Base-by-base conservation (phyloP, 1,140 invertebrate species). In the Acyrthosiphon pisum region DNA sequence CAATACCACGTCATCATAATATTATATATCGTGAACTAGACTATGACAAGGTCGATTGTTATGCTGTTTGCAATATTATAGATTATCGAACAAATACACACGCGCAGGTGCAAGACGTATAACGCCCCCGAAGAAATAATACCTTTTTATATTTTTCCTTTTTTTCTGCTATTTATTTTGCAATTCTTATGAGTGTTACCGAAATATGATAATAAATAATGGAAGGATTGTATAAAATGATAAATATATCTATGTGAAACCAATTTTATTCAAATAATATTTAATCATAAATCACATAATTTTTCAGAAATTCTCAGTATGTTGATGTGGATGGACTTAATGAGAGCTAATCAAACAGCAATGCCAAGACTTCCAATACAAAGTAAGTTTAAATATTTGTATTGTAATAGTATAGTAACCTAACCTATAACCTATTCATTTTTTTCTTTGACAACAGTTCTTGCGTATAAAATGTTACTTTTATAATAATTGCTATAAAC, bases 271-370 rank as follows among this genome's bases (percentile, higher is more conserved):
- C 14, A 30, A 76, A 20, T 76, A 68, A 76, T 76, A 76, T 76
- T 18, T 76, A 20, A 76, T 18, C 60, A 68, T 23, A 68, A n/a
- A 68, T 76, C 60, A 1, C 41, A n/a, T 86, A 56, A 20, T 56
- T 53, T 83, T 84, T 81, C 81, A 93, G 91, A 93, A 93, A 46
- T 93, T 41, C 91, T 93, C 46, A 93, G 81, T n/a, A 93, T 93
- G 91, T 53, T 93, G 7, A 93, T 93, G 91, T 93, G 91, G 91
- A 93, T 93, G 91, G 91, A 93, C 6, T 56, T 93, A 30, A 86
- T 93, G 91, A 56, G 91, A 93, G 91, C 81, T 26, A 93, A 93
- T 93, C 91, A 84, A 44, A 53, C 91, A 9, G 48, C 37, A 22
- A 93, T 93, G 14, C 48, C 91, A 7, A 93, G 76, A 86, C 81